phyloP scores from a whole-genome alignment of 2,888 invertebrate species.

The Neoaliturus tenellus region DNA sequence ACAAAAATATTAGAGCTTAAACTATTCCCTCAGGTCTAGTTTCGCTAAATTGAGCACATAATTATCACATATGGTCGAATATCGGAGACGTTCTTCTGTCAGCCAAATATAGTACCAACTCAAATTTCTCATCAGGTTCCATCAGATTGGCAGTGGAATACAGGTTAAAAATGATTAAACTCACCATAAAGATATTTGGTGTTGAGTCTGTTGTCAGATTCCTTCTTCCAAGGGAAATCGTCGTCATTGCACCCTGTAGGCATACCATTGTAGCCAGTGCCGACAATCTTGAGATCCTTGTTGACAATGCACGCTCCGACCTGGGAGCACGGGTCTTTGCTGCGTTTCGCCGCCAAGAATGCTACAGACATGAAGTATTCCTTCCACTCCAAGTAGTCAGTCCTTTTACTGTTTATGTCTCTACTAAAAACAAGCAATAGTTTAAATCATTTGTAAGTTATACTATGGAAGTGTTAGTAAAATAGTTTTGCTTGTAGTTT shows the following conservation, averaged over 20 bases:
- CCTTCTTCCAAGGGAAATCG: slow-evolving; percentile 92
- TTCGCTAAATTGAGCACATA: too few species aligned
- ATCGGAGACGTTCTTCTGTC: too few species aligned
- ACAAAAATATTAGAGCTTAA: too few species aligned
- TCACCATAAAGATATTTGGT: slow-evolving; percentile 92
- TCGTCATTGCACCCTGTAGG: slow-evolving; percentile 94
- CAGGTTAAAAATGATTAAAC: slow-evolving; percentile 61
- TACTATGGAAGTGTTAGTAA: too few species aligned
- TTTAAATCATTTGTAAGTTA: too few species aligned
- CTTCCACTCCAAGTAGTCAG: slow-evolving; percentile 87
- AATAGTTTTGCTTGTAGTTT: too few species aligned
- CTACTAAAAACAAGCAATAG: too few species aligned
- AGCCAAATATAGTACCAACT: too few species aligned
- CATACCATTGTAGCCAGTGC: slow-evolving; percentile 98
- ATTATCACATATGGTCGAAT: too few species aligned
- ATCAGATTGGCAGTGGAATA: too few species aligned
- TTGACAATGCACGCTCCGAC: slow-evolving; percentile 98
- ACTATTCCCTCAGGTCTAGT: too few species aligned
- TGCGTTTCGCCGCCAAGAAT: slow-evolving; percentile 92
- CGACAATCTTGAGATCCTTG: slow-evolving; percentile 89
- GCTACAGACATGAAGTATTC: slow-evolving; percentile 98
- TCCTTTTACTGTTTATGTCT: slow-evolving; percentile 74
- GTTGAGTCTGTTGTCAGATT: slow-evolving; percentile 77
- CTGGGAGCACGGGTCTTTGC: slow-evolving; percentile 96
- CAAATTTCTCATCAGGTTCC: too few species aligned